A percentile compares a stretch with the other conserved stretches of the same genome.
Evolutionary conservation across 2,797 vertebrate species (phyloP).

Genomic region (Sebastes kiyomatsui): DNA sequence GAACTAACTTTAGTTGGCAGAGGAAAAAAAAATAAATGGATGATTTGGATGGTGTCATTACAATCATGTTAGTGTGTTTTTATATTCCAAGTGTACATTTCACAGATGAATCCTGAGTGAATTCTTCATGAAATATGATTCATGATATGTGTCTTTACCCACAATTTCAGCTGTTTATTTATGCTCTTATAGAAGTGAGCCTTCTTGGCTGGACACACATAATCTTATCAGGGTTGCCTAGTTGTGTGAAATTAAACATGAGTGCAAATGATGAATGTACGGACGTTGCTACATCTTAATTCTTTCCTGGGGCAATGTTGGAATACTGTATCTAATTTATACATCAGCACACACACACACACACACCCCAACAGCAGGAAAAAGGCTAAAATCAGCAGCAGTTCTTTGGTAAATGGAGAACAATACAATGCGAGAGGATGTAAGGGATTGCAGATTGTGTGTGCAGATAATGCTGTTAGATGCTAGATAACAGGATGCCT

Average conservation of each 20-base stretch:
- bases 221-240: constrained; percentile 48
- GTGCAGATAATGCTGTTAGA: constrained; percentile 71
- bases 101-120: neutral
- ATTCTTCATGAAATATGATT: neutral
- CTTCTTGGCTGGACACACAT: constrained; percentile 37
- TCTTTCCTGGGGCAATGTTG: constrained; percentile 46
- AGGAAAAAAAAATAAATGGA: neutral
- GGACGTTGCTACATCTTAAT: constrained; percentile 58
- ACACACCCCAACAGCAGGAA: constrained; percentile 38
- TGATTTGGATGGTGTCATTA: neutral
- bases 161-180: constrained; percentile 29
- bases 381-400: constrained; percentile 55
- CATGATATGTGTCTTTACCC: neutral
- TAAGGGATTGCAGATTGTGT: constrained; percentile 59
- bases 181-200: constrained; percentile 7
- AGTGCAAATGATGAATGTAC: constrained; percentile 39
- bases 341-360: constrained; percentile 6
- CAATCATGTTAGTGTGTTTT: neutral
- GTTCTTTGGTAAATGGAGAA: constrained; percentile 50
- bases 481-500: constrained; percentile 66
- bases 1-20: neutral
- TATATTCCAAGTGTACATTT: neutral
- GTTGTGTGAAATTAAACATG: constrained; percentile 61
- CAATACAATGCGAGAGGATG: constrained; percentile 41
- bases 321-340: constrained; percentile 43